These are phyloP conservation scores for Macrophya annulata DNA, from an alignment of 2,888 invertebrate genomes.

Conservation along the genomic window DNA sequence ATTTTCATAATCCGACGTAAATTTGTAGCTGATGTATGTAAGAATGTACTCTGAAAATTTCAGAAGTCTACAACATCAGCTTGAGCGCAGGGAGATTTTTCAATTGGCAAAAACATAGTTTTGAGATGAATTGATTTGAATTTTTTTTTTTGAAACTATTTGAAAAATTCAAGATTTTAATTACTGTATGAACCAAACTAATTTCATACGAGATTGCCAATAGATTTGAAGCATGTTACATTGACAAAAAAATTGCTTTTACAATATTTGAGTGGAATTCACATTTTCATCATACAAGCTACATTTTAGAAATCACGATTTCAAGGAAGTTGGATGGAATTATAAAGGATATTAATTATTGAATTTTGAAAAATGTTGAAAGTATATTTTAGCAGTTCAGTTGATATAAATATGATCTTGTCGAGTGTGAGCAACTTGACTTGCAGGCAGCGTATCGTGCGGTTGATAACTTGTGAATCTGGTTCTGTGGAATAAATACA, in stretches of 20 bases:
- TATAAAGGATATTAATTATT: no score
- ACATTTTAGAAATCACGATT: no score
- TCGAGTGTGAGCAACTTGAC: conserved; percentile 8
- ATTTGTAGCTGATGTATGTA: background rate
- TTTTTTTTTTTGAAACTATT: no score
- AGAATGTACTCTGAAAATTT: conserved; percentile 3
- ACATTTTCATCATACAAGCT: no score
- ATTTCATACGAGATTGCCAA: background rate
- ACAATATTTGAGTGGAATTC: no score
- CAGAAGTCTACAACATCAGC: background rate
- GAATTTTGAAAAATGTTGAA: no score
- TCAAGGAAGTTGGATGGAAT: no score
- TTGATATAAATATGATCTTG: background rate
- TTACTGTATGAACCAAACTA: conserved; percentile 5
- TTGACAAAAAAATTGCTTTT: background rate
- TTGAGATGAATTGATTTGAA: no score
- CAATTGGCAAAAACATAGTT: conserved; percentile 4
- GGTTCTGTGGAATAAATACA: no score
- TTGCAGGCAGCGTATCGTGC: conserved; percentile 14
- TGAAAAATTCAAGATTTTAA: background rate
- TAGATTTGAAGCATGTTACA: background rate
- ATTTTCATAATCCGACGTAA: no score
- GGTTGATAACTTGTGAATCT: conserved; percentile 15
- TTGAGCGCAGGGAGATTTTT: background rate
- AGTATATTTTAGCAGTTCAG: no score